Percentiles rank a stretch among this genome's conserved stretches.
Evolutionary conservation across 2,888 invertebrate species (phyloP).

Genomic region (Cryptocephalus moraei): DNA sequence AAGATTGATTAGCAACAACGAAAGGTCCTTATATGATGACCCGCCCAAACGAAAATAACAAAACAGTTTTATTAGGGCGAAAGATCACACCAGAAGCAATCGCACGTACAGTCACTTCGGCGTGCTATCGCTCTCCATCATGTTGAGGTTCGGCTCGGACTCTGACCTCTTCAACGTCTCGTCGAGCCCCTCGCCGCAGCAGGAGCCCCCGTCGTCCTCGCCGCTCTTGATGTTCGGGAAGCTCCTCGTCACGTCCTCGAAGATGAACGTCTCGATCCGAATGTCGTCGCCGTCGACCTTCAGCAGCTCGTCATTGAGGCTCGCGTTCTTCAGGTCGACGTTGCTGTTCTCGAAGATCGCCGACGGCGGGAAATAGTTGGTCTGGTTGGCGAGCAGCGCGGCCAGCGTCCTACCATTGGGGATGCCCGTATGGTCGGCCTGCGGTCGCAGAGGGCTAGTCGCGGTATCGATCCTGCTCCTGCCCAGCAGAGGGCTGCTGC

Average conservation of each 20-base stretch:
- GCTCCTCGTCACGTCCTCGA: constrained; percentile 45
- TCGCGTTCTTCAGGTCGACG: constrained; percentile 71
- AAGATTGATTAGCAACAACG: too few relatives aligned
- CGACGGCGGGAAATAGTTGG: constrained; percentile 55
- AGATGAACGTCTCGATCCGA: constrained; percentile 28
- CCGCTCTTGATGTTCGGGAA: constrained; percentile 49
- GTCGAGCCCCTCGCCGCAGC: constrained; percentile 25
- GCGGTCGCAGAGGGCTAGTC: constrained; percentile 33
- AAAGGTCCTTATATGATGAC: too few relatives aligned
- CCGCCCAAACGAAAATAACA: too few relatives aligned
- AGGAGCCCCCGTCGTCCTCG: constrained; percentile 30
- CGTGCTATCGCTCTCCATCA: constrained; percentile 10
- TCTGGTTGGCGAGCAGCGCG: constrained; percentile 1
- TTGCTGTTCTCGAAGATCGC: constrained; percentile 82
- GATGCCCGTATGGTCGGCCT: constrained; percentile 18
- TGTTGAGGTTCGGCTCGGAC: constrained; percentile 44
- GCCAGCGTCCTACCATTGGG: not conserved
- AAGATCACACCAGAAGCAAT: too few relatives aligned
- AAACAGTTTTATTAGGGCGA: too few relatives aligned
- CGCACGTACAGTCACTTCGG: constrained; percentile 1
- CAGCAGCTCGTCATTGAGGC: constrained; percentile 65
- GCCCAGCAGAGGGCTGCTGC: constrained; percentile 21
- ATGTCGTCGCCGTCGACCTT: constrained; percentile 35
- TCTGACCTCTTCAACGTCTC: constrained; percentile 47
- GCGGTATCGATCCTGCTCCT: constrained; percentile 27